Evolutionary conservation across 2,113 vertebrate genomes (phyloP), one percentile per base, ranked within the genome.

Genomic region (Ciconia boyciana): DNA sequence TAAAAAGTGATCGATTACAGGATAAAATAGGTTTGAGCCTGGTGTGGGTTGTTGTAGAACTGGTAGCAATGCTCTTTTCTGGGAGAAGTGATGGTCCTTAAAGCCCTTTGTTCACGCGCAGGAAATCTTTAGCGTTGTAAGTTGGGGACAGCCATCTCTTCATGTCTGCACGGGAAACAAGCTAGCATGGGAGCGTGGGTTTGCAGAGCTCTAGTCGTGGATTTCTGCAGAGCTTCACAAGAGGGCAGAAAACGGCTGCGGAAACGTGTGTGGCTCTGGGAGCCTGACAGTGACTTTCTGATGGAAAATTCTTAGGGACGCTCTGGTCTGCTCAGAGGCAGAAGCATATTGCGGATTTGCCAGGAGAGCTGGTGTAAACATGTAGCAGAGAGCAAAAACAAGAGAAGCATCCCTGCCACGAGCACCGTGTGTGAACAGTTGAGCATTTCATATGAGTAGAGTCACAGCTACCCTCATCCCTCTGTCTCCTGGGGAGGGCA

Each of bases 161-260:
- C 21, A 2, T 0, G 0, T 32, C 51, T 70, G 60, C 32, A 18
- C 1, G 15, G 76, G 68, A 39, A 70, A 36, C 11, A 10, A 28
- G 66, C 32, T 31, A 20, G 48, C 12, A 0, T 13, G 22, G 32
- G 44, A 51, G 36, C 0, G 4, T 41, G 66, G 58, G 64, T 55
- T 17, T 51, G 87, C 66, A 74, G 81, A 77, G 78, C 9, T 70
- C 6, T 13, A 7, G 32, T 6, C 1, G 2, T 71, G 90, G 92
- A 96, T 94, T 97, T 91, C 92, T 94, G 87, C 91, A 83, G 93
- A 95, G 89, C 89, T 62, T 97, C 96, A 90, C 97, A 97, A 97
- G 97, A 87, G 97, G 97, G 97, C 97, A 95, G 97, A 95, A 94
- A 91, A 75, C 75, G 3, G 87, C 97, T 93, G 94, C 3, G 10